phyloP scores from a whole-genome alignment of 2,113 vertebrate species.

The Leucosticte australis region DNA sequence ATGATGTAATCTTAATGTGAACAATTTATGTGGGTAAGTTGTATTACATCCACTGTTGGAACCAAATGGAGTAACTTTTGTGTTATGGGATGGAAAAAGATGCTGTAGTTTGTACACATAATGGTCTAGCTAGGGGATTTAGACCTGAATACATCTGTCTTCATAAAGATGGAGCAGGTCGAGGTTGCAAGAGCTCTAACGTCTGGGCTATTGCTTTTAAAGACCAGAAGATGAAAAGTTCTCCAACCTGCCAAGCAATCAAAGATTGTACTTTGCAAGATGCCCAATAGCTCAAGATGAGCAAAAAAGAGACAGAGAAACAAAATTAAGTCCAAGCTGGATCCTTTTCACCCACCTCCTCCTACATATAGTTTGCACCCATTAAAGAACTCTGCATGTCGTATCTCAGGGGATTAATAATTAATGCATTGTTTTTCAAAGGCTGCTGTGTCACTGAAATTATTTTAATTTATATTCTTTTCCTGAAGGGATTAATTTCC shows the following conservation, averaged over 20 bases:
- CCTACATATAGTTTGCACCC: background rate
- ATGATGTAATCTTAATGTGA: background rate
- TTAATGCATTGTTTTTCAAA: background rate
- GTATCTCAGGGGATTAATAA: background rate
- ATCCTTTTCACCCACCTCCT: background rate
- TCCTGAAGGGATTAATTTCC: background rate
- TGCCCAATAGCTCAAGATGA: background rate
- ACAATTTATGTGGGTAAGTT: background rate
- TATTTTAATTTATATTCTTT: slow-evolving; percentile 18
- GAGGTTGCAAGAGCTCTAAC: background rate
- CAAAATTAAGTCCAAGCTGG: background rate
- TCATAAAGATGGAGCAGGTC: background rate
- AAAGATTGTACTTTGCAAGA: background rate
- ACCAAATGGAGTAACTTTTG: rapidly evolving
- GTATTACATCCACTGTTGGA: background rate
- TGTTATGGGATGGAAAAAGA: background rate
- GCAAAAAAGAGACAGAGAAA: background rate
- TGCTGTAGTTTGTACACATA: background rate
- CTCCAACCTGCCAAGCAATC: background rate
- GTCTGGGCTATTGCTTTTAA: background rate
- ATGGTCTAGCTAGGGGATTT: background rate
- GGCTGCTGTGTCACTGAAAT: background rate
- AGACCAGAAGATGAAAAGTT: background rate
- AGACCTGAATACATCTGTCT: background rate
- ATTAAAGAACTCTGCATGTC: background rate